Percentiles rank a stretch among this genome's conserved stretches.
Evolutionary conservation across 2,888 invertebrate genomes (phyloP).

Genomic region (Callyntrura sp.): DNA sequence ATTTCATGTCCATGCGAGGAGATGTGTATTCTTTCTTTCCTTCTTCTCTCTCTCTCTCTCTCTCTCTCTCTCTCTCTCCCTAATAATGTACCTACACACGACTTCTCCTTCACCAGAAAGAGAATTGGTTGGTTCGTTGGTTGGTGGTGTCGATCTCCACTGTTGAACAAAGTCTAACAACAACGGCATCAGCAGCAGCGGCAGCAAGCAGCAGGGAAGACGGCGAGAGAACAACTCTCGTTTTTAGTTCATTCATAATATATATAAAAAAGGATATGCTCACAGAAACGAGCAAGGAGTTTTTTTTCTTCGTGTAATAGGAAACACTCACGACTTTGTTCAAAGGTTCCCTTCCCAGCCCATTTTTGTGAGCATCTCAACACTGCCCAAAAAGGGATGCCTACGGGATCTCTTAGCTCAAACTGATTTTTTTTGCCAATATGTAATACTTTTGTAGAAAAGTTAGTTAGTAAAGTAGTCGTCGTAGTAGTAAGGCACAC

Average conservation of each 20-base stretch:
- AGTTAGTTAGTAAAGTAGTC: too few species aligned
- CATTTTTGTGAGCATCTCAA: constrained; percentile 38
- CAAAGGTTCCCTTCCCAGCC: constrained; percentile 53
- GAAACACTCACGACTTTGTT: constrained; percentile 29
- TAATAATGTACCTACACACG: neutral
- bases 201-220: constrained; percentile 26
- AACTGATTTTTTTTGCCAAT: constrained; percentile 54
- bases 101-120: neutral
- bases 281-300: neutral
- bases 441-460: constrained; percentile 40
- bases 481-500: neutral
- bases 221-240: neutral
- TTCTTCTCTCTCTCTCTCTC: neutral
- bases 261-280: constrained; percentile 27
- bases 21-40: neutral
- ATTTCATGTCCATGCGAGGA: neutral
- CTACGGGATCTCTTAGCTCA: constrained; percentile 50
- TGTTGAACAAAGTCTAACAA: constrained; percentile 15
- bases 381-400: constrained; percentile 63
- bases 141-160: constrained; percentile 5
- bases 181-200: neutral
- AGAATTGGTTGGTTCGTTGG: too few species aligned
- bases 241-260: neutral
- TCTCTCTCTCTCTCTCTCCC: neutral
- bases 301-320: constrained; percentile 13